Base-by-base conservation (phyloP, 2,888 invertebrate species). In the Fragum fragum region DNA sequence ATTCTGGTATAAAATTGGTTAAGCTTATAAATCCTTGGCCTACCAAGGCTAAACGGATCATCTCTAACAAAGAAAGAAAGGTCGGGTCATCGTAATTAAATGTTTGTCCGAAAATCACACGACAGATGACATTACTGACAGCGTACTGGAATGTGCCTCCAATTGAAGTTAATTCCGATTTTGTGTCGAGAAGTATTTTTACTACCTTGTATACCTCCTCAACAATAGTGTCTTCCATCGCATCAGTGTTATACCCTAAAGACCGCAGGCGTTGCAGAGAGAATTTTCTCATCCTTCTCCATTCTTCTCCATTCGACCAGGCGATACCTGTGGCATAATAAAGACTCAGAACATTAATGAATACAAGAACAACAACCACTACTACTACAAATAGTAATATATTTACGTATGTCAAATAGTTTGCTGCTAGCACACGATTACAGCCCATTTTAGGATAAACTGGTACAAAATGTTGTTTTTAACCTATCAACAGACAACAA, bases 91-190 rank as follows among this genome's bases (percentile, higher is more conserved):
- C 73, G 55, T 76, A 88, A 1, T 87, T 85, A 52, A 77, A 86
- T 87, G 88, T 85, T 47, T 80, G 61, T n/a, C 89, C 89, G 55
- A 89, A 87, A 0, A 90, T 72, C 9, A 90, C 75, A 47, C 81
- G 80, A 59, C 87, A 88, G 21, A 90, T 89, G 32, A 90, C 83
- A 61, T 90, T 90, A 21, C 71, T 71, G 32, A 55, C 71, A 7
- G 71, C 71, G n/a, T 29, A 29, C 32, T 71, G 71, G 1, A 71
- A 16, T 1, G 53, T 32, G n/a, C 55, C 32, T 6, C 32, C 18
- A n/a, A 71, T 29, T 6, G 29, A 18, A 1, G 18, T 32, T n/a
- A 57, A 18, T 23, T 53, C 23, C 11, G 14, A 29, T 6, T 32
- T 55, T 0, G 29, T 28, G 23, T 32, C n/a, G 1, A 21, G 14